These are phyloP conservation scores for Drosophila phalerata DNA, from an alignment of 2,888 invertebrate genomes.

Conservation along the genomic window DNA sequence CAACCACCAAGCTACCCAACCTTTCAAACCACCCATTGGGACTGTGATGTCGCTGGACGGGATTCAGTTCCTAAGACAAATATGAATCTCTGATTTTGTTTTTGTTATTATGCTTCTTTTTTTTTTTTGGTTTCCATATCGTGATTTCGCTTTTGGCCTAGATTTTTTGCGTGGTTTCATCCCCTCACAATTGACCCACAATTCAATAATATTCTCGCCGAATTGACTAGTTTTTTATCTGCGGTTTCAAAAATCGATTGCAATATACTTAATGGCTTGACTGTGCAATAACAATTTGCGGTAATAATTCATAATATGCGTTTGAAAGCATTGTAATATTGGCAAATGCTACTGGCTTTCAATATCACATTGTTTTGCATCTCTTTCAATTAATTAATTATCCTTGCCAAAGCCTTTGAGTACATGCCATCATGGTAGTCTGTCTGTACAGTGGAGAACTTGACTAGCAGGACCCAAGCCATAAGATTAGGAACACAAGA, in stretches of 20 bases:
- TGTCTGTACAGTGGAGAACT: not conserved
- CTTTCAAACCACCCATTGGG: slow-evolving; percentile 25
- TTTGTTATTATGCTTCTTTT: slow-evolving; percentile 14
- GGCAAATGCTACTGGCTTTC: not conserved
- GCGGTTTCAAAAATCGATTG: slow-evolving; percentile 45
- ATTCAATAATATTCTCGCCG: slow-evolving; percentile 30
- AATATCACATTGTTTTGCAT: slow-evolving; percentile 21
- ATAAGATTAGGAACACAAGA: not conserved
- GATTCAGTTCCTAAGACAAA: slow-evolving; percentile 47
- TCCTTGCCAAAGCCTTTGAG: not conserved
- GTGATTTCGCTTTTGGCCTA: slow-evolving; percentile 43
- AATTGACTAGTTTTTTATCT: slow-evolving; percentile 19
- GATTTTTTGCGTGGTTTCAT: slow-evolving; percentile 45
- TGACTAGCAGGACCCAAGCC: slow-evolving; percentile 6
- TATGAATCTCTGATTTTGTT: slow-evolving; percentile 48
- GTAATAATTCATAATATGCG: slow-evolving; percentile 20
- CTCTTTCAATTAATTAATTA: slow-evolving; percentile 35
- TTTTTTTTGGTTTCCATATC: slow-evolving; percentile 21
- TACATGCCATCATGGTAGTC: not conserved
- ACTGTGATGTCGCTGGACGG: slow-evolving; percentile 36
- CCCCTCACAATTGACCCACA: slow-evolving; percentile 33
- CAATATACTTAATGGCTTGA: slow-evolving; percentile 5
- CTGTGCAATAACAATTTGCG: slow-evolving; percentile 1
- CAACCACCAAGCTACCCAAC: not conserved
- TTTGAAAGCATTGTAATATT: slow-evolving; percentile 2